Conservation (phyloP, 2,888 invertebrate genomes). For the Agrochola lota region DNA sequence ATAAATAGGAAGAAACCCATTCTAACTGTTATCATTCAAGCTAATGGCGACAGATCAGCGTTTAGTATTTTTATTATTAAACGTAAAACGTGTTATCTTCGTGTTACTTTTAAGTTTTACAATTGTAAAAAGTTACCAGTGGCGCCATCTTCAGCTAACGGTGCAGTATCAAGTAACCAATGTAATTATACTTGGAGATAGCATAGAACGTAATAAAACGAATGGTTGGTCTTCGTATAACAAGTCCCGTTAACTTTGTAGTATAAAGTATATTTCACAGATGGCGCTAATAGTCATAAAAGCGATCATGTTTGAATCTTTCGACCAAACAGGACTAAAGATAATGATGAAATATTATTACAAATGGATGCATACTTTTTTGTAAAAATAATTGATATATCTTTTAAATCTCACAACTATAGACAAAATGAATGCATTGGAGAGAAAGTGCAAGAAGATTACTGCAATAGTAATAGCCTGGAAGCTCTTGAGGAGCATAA, state of each 20-base stretch:
- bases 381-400: neutral
- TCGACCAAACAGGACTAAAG: neutral
- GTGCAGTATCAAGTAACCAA: neutral
- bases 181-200: neutral
- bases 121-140: conserved; percentile 14
- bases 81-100: neutral
- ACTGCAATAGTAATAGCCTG: neutral
- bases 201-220: no score
- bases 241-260: conserved; percentile 22
- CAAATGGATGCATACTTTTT: conserved; percentile 3
- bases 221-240: no score
- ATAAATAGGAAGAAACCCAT: neutral
- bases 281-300: conserved; percentile 40
- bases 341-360: conserved; percentile 29
- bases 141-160: conserved; percentile 40
- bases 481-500: neutral
- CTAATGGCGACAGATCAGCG: neutral
- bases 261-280: conserved; percentile 29
- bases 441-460: neutral
- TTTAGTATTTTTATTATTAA: conserved; percentile 10
- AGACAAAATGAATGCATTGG: neutral
- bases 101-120: neutral
- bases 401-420: neutral
- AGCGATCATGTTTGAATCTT: neutral
- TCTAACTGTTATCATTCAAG: conserved; percentile 28